Percentiles rank a stretch among this genome's conserved stretches.
phyloP scores from a whole-genome alignment of 2,797 vertebrate genomes.

The Yasuhikotakia modesta region DNA sequence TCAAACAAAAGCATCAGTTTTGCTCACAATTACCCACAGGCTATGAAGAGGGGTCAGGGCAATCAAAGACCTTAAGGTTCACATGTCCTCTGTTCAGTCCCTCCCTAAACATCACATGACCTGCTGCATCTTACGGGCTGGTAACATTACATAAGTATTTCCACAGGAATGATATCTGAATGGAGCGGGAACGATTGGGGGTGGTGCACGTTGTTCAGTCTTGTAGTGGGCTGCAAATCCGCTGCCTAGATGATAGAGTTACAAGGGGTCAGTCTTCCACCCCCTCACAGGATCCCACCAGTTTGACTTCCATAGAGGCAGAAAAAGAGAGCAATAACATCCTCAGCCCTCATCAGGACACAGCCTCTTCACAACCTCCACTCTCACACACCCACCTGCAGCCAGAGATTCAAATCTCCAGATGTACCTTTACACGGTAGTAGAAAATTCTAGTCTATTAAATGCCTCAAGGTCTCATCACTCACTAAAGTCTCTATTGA shows the following conservation, averaged over 20 bases:
- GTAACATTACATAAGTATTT: constrained; percentile 57
- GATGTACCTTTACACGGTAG: constrained; percentile 44
- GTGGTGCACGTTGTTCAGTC: constrained; percentile 45
- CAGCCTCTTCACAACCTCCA: constrained; percentile 30
- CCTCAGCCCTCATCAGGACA: constrained; percentile 36
- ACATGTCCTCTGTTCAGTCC: constrained; percentile 20
- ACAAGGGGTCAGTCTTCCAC: constrained; percentile 68
- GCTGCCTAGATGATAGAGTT: constrained; percentile 60
- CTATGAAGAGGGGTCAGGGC: constrained; percentile 49
- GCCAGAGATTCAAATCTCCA: constrained; percentile 36
- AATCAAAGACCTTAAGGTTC: constrained; percentile 29
- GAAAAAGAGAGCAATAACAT: constrained; percentile 57
- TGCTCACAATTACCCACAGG: constrained; percentile 50
- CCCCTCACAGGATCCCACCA: constrained; percentile 72
- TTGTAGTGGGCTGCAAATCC: constrained; percentile 54
- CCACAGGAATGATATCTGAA: constrained; percentile 52
- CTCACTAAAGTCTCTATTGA: constrained; percentile 8
- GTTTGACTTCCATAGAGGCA: constrained; percentile 63
- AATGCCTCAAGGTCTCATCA: constrained; percentile 27
- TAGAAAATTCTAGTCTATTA: constrained; percentile 2
- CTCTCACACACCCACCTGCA: constrained; percentile 50
- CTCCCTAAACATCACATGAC: constrained; percentile 32
- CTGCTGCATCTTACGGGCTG: constrained; percentile 8
- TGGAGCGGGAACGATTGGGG: no score
- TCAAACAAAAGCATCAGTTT: constrained; percentile 55